Conservation (phyloP, 2,797 vertebrate genomes). For the Onychomys torridus region DNA sequence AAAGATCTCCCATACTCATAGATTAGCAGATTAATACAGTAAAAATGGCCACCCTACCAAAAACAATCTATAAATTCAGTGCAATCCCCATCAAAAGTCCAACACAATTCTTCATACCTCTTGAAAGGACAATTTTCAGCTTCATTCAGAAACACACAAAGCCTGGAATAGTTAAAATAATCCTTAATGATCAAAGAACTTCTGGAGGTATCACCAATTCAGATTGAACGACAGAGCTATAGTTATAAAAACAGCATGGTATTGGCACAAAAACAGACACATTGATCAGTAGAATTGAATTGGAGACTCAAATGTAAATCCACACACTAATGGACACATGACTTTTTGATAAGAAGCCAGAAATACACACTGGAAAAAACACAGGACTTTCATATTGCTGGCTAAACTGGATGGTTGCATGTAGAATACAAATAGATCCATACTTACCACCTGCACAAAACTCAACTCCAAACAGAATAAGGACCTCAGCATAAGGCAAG, state of each 20-base stretch:
- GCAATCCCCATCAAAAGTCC: not conserved
- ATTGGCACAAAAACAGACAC: not conserved
- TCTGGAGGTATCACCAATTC: not conserved
- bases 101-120: not conserved
- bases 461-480: not conserved
- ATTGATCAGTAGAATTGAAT: not conserved
- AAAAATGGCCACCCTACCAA: not conserved
- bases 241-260: not conserved
- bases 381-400: not conserved
- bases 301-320: not conserved
- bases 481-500: not conserved
- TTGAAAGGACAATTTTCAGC: not conserved
- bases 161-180: not conserved
- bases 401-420: not conserved
- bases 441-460: not conserved
- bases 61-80: not conserved
- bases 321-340: not conserved
- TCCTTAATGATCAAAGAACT: not conserved
- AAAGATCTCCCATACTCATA: not conserved
- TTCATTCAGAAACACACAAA: not conserved
- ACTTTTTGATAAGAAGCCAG: not conserved
- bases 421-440: not conserved
- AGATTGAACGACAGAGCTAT: not conserved
- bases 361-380: not conserved
- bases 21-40: not conserved